Conservation (phyloP, 2,797 vertebrate genomes). For the Micrastur ruficollis region DNA sequence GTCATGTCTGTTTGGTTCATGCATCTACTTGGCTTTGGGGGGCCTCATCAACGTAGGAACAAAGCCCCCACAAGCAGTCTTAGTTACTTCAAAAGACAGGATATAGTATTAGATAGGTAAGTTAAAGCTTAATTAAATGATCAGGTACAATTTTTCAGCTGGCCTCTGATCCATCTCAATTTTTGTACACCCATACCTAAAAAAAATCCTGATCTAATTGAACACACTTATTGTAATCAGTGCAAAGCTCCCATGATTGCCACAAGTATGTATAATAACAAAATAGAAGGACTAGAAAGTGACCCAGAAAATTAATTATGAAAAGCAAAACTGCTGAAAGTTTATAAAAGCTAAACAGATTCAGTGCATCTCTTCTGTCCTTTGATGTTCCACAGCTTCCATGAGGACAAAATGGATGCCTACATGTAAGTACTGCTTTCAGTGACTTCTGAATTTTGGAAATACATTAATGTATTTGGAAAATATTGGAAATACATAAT, state of each 20-base stretch:
- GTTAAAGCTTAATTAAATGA: not conserved
- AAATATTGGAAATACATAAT: not conserved
- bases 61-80: not conserved
- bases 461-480: not conserved
- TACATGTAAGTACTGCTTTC: not conserved
- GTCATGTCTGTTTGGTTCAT: not conserved
- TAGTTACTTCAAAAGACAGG: not conserved
- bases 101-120: not conserved
- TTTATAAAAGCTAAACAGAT: not conserved
- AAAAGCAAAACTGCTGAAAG: not conserved
- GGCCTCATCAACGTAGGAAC: not conserved
- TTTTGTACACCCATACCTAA: not conserved
- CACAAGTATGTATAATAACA: not conserved
- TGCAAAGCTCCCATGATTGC: not conserved
- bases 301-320: not conserved
- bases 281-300: not conserved
- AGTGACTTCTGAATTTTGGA: not conserved
- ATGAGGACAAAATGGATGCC: not conserved
- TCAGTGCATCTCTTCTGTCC: not conserved
- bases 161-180: not conserved
- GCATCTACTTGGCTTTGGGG: not conserved
- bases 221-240: not conserved
- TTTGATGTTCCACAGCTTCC: not conserved
- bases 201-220: not conserved
- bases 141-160: not conserved